Evolutionary conservation across 2,797 vertebrate genomes (phyloP).

Genomic region (Diplodus sargus): DNA sequence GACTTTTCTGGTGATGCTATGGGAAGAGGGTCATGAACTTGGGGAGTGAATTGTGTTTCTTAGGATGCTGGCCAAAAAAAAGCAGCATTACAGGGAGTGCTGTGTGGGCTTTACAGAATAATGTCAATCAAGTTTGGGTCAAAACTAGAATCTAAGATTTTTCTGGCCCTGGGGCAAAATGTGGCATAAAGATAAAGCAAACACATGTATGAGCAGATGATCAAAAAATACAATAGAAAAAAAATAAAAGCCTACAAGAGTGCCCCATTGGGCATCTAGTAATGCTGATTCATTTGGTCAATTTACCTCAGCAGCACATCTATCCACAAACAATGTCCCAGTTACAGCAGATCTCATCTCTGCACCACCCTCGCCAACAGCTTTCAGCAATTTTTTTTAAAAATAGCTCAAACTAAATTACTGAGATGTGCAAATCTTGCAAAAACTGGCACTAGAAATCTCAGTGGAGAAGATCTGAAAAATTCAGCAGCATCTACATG

Average conservation of each 20-base stretch:
- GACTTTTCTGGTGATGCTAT: constrained; percentile 42
- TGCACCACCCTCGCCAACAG: not conserved
- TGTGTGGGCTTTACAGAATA: constrained; percentile 4
- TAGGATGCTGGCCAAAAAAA: constrained; percentile 23
- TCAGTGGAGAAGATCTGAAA: constrained; percentile 8
- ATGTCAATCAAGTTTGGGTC: not conserved
- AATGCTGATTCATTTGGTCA: not conserved
- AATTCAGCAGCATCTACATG: not conserved
- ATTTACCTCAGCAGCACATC: not conserved
- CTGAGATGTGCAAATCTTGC: not conserved
- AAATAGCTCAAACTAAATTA: not conserved
- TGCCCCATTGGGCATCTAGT: not conserved
- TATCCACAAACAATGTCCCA: constrained; percentile 1
- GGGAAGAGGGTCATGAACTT: constrained; percentile 43
- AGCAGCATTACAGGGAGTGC: constrained; percentile 14
- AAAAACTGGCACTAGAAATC: constrained; percentile 2
- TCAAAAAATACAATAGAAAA: not conserved
- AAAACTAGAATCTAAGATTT: constrained; percentile 29
- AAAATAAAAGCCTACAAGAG: too few relatives aligned
- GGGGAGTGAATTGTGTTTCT: constrained; percentile 28
- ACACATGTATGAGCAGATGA: constrained; percentile 3
- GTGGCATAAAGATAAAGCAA: not conserved
- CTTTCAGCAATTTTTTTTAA: not conserved
- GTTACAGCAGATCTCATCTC: not conserved
- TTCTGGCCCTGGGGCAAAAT: constrained; percentile 11